These are phyloP conservation scores for Zaprionus lineosus DNA, from an alignment of 2,888 invertebrate species.

Conservation along the genomic window DNA sequence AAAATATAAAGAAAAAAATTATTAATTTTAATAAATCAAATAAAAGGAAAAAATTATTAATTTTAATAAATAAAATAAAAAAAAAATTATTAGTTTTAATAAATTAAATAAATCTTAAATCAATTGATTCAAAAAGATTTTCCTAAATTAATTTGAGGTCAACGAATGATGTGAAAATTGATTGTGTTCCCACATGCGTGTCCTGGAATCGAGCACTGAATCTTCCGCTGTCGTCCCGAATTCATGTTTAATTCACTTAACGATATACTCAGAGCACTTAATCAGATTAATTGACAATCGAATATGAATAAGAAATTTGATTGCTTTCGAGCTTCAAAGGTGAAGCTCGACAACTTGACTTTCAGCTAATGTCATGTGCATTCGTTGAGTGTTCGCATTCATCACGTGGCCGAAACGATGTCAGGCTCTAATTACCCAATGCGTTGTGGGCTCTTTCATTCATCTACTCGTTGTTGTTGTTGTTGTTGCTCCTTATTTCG, in stretches of 20 bases:
- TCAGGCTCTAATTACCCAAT: conserved; percentile 38
- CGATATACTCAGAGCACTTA: no score
- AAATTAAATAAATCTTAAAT: neutral
- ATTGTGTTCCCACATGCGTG: no score
- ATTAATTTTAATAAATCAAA: neutral
- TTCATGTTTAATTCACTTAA: no score
- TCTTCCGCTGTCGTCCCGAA: no score
- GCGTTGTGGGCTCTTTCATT: neutral
- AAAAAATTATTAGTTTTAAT: neutral
- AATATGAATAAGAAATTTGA: no score
- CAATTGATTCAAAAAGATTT: neutral
- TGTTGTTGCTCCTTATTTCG: neutral
- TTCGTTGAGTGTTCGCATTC: conserved; percentile 1
- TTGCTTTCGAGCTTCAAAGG: no score
- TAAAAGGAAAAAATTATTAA: neutral
- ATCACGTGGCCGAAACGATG: conserved; percentile 22
- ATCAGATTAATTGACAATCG: no score
- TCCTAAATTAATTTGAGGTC: neutral
- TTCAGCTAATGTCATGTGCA: conserved; percentile 3
- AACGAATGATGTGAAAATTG: neutral
- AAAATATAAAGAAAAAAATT: neutral
- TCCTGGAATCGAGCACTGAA: no score
- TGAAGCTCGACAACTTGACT: no score
- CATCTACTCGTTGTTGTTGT: neutral
- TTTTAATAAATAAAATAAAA: neutral